Conservation (phyloP, 2,888 invertebrate genomes). For the Callinectes sapidus region DNA sequence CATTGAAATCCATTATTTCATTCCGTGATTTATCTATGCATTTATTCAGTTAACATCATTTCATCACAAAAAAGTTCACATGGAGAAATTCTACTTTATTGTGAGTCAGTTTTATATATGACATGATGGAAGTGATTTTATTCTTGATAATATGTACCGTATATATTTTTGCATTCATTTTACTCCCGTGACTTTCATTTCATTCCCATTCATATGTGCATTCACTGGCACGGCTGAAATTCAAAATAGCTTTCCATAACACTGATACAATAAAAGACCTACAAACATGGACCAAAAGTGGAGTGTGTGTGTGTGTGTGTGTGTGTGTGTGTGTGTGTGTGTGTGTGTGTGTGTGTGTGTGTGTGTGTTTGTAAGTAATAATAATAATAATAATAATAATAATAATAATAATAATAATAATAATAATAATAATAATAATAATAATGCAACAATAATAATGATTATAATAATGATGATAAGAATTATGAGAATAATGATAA, state of each 20-base stretch:
- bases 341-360: slow-evolving; percentile 4
- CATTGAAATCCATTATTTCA: not conserved
- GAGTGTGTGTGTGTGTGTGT: not conserved
- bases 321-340: slow-evolving; percentile 3
- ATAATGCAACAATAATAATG: no score
- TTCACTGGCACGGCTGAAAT: not conserved
- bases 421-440: no score
- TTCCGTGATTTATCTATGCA: not conserved
- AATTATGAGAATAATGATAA: no score
- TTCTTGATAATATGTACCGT: not conserved
- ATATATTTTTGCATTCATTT: not conserved
- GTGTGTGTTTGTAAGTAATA: not conserved
- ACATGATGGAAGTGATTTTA: not conserved
- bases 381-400: no score
- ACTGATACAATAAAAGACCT: not conserved
- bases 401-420: no score
- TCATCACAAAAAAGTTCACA: not conserved
- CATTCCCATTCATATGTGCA: not conserved
- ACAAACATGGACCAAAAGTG: not conserved
- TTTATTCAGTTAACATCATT: not conserved
- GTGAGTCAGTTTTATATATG: not conserved
- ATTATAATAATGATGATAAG: no score
- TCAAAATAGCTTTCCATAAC: not conserved
- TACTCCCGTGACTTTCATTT: not conserved
- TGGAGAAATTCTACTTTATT: not conserved